Evolutionary conservation across 2,113 vertebrate species (phyloP).

Genomic region (Cephalopholis sonnerati): DNA sequence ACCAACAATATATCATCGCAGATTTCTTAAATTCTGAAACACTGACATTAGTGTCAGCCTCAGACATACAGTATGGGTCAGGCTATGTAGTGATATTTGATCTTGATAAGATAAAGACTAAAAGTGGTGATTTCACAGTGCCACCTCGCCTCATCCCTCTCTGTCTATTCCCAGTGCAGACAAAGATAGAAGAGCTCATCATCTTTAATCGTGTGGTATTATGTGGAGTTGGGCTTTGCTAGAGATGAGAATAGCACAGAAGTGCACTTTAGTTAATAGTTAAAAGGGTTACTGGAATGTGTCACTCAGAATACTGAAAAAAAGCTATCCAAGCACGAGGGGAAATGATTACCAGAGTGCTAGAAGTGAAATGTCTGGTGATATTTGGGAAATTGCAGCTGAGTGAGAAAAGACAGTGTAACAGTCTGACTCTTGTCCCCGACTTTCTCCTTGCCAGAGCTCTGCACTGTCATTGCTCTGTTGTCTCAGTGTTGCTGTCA

Average conservation of each 20-base stretch:
- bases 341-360: constrained; percentile 49
- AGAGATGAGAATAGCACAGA: constrained; percentile 42
- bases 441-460: neutral
- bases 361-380: constrained; percentile 31
- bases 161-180: constrained; percentile 15
- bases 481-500: constrained; percentile 2
- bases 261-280: constrained; percentile 59
- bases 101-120: constrained; percentile 12
- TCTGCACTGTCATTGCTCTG: constrained; percentile 2
- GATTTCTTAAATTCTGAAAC: neutral
- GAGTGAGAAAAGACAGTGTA: constrained; percentile 16
- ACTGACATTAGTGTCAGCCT: neutral
- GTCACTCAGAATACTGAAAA: constrained; percentile 5
- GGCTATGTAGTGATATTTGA: neutral
- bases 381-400: constrained; percentile 36
- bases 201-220: constrained; percentile 52
- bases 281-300: constrained; percentile 44
- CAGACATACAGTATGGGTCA: neutral
- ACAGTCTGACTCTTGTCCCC: constrained; percentile 6
- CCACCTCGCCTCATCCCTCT: constrained; percentile 28
- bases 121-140: constrained; percentile 8
- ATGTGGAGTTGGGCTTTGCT: constrained; percentile 23
- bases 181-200: constrained; percentile 41
- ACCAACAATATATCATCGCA: neutral
- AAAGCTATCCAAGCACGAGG: constrained; percentile 10